These are phyloP conservation scores for Sepioteuthis lessoniana DNA, from an alignment of 2,888 invertebrate species.

Conservation along the genomic window DNA sequence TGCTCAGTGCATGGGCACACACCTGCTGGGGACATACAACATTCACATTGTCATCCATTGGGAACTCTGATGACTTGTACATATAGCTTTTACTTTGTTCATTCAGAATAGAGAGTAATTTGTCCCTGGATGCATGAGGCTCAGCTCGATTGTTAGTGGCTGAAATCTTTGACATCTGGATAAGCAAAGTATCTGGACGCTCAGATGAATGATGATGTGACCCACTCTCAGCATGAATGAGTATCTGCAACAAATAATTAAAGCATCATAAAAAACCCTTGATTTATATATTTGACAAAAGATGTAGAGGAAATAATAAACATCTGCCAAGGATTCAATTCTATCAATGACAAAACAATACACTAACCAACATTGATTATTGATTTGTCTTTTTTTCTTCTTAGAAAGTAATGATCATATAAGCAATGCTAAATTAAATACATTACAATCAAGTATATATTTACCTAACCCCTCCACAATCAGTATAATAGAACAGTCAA, in stretches of 20 bases:
- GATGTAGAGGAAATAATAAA: too few species aligned
- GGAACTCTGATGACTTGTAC: constrained; percentile 77
- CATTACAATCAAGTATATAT: too few species aligned
- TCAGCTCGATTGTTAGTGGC: constrained; percentile 82
- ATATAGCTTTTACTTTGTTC: constrained; percentile 84
- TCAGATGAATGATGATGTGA: constrained; percentile 84
- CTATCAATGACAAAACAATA: too few species aligned
- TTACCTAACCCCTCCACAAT: too few species aligned
- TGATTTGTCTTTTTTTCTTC: too few species aligned
- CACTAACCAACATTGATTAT: too few species aligned
- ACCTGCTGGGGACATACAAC: constrained; percentile 59
- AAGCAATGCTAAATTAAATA: too few species aligned
- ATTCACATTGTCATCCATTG: constrained; percentile 60
- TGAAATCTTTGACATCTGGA: constrained; percentile 86
- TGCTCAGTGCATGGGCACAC: constrained; percentile 60
- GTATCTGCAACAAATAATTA: constrained; percentile 79
- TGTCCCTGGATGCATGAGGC: constrained; percentile 79
- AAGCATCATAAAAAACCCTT: not conserved
- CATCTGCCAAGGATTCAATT: too few species aligned
- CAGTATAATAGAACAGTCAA: too few species aligned
- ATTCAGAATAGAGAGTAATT: constrained; percentile 86
- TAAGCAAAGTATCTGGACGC: constrained; percentile 88
- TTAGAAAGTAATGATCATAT: too few species aligned
- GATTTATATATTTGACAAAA: not conserved
- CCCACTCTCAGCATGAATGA: constrained; percentile 84